Conservation (phyloP, 2,113 vertebrate species). For the Astur gentilis region DNA sequence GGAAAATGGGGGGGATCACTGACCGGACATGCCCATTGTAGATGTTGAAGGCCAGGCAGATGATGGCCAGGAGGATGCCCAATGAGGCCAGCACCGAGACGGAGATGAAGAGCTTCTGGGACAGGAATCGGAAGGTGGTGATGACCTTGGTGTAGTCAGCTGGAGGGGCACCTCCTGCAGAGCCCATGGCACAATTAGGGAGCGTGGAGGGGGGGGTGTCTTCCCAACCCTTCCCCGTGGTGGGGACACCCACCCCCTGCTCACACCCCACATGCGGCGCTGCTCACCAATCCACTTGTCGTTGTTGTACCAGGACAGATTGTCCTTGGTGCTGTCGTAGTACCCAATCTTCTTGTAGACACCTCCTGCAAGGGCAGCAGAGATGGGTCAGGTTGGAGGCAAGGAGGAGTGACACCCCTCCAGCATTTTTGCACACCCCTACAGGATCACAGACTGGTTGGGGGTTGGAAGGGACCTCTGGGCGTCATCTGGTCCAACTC, state of each 20-base stretch:
- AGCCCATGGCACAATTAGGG: not conserved
- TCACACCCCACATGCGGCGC: accelerated
- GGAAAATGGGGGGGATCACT: not conserved
- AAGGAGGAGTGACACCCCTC: not conserved
- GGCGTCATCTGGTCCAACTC: not conserved
- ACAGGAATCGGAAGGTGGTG: slow-evolving; percentile 87
- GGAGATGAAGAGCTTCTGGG: slow-evolving; percentile 92
- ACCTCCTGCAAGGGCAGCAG: slow-evolving; percentile 70
- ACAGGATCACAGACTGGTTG: not conserved
- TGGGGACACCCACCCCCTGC: no score
- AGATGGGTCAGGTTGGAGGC: not conserved
- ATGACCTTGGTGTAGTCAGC: slow-evolving; percentile 92
- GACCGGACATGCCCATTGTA: slow-evolving; percentile 94
- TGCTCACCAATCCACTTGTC: slow-evolving; percentile 83
- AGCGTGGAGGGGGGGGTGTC: no score
- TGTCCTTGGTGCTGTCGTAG: slow-evolving; percentile 93
- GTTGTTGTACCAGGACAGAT: slow-evolving; percentile 90
- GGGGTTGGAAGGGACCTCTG: not conserved
- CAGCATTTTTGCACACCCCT: no score
- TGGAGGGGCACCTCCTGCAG: slow-evolving; percentile 80
- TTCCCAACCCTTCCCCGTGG: not conserved
- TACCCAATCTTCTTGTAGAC: slow-evolving; percentile 95
- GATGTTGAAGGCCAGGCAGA: slow-evolving; percentile 94
- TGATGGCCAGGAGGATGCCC: slow-evolving; percentile 87
- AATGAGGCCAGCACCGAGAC: slow-evolving; percentile 86